Evolutionary conservation across 2,888 invertebrate genomes (phyloP), one percentile per base, ranked within the genome.

Genomic region (Polyommatus iphigenia): DNA sequence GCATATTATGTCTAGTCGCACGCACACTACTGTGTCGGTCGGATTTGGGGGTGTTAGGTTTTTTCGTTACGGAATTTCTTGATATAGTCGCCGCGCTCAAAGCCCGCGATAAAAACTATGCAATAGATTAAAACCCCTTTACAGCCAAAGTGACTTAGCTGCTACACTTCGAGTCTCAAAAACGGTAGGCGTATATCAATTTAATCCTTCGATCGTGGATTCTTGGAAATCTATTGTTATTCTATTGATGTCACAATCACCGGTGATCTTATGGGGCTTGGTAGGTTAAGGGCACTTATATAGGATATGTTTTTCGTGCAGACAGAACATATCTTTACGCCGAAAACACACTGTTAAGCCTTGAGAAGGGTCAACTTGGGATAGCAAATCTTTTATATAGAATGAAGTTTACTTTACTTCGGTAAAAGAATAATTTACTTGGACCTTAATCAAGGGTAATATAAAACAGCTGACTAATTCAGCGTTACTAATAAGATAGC

Each of bases 321-420:
- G 24, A 29, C 67, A 32, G 6, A 15, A 13, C 67, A 4, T 67
- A 6, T 32, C 67, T 29, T 29, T 67, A 67, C 15, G 29, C 13
- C 0, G 18, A 15, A 15, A 67, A 67, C 29, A 6, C 29, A 67
- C 29, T 32, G 29, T 29, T 67, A 67, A 18, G 29, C 67, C 29
- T 1, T 67, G 67, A 67, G 29, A 67, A 67, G 67, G 67, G 67
- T 67, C 67, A 67, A 67, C 67, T 67, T 67, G 67, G 67, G 67
- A 29, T 67, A 5, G 62, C 32, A 67, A 67, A 67, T 67, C 29
- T 32, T 67, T 67, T 32, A 24, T 29, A 62, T 15, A 32, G 29
- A 32, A 67, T 67, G 29, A 67, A 67, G 67, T 67, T 24, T 67
- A 67, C 62, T 62, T 24, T 15, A 41, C n/a, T n/a, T n/a, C n/a